Evolutionary conservation across 2,888 invertebrate species (phyloP), one percentile per base, ranked within the genome.

Genomic region (Rhingia campestris): DNA sequence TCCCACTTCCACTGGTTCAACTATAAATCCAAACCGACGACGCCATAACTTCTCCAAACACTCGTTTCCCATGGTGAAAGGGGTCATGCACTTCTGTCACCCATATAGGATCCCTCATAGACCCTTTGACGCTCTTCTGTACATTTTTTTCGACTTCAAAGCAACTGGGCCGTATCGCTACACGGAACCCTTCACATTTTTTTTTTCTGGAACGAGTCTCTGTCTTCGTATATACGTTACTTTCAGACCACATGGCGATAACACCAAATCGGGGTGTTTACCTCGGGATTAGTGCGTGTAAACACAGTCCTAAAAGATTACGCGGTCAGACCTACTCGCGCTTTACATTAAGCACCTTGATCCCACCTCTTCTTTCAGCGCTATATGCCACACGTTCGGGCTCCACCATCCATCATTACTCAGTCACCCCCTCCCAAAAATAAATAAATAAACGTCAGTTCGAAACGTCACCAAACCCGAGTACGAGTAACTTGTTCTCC

Each of bases 281-380:
- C 59, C 6, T 22, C 70, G 39, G 72, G 72, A 72, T 72, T 72
- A 72, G 22, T 2, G 30, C 9, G 33, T 30, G 72, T 45, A 72
- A 72, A 72, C 72, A 72, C n/a, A 47, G 53, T 53, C 72, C 53
- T 53, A 61, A 35, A 2, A 61, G 59, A 72, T 72, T 72, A 70
- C 41, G 33, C 70, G 58, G 37, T 56, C 49, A 49, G 58, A 58
- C 49, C 43, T 41, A 41, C 30, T 69, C 35, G 51, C 69, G 56
- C 69, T 70, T 45, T 43, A 47, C 37, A 51, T 73, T 49, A 64
- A 73, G 47, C 63, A 73, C 64, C 63, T 73, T 73, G 73, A 73
- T 64, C 14, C 45, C 64, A 63, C 63, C 54, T 63, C 53, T 22
- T 22, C 22, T 22, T n/a, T 22, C 72, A 30, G 22, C 49, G 14